Conservation (phyloP, 2,888 invertebrate species). For the Calameuta idolon region DNA sequence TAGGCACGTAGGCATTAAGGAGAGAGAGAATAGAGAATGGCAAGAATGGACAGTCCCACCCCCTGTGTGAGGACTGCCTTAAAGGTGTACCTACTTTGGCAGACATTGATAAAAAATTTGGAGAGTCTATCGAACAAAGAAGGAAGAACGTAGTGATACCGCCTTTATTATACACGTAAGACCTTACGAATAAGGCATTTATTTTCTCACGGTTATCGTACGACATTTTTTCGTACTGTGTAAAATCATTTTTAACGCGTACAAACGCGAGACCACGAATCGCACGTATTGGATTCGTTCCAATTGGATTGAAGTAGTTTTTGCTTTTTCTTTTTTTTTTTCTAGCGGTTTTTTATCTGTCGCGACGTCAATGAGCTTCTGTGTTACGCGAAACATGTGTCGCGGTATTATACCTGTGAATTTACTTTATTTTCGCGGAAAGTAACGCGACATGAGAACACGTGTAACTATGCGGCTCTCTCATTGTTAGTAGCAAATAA, state of each 20-base stretch:
- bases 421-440: neutral
- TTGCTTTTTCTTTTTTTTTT: neutral
- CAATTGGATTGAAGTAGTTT: neutral
- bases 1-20: slow-evolving; percentile 50
- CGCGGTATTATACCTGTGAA: neutral
- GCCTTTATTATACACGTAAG: neutral
- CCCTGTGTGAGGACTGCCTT: slow-evolving; percentile 42
- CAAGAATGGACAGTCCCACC: slow-evolving; percentile 47
- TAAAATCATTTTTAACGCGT: neutral
- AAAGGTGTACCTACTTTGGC: slow-evolving; percentile 60
- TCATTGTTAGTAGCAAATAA: neutral
- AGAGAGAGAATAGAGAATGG: slow-evolving; percentile 45
- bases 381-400: neutral
- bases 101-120: slow-evolving; percentile 46
- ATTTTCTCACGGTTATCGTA: neutral
- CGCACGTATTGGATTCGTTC: neutral
- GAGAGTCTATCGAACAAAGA: slow-evolving; percentile 2
- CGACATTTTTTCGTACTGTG: neutral
- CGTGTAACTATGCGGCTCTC: neutral
- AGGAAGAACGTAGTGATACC: neutral
- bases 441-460: too few species aligned
- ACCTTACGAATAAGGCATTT: neutral
- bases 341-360: neutral
- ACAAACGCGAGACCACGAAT: neutral
- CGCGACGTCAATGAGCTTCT: neutral